Evolutionary conservation across 2,797 vertebrate genomes (phyloP).

Genomic region (Siniperca scherzeri): DNA sequence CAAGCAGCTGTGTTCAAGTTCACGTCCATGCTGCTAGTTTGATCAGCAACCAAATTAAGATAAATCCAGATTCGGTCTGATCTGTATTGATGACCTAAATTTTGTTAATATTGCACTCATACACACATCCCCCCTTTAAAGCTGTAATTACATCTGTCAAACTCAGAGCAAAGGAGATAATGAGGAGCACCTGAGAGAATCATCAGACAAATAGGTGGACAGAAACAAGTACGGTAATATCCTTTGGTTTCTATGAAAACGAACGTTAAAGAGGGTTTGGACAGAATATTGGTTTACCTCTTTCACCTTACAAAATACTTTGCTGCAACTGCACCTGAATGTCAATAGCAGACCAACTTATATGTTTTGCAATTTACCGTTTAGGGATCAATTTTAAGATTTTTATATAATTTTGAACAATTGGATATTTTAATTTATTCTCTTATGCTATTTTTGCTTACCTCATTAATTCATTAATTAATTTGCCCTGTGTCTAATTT

Average conservation of each 20-base stretch:
- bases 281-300: neutral
- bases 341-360: neutral
- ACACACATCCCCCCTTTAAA: neutral
- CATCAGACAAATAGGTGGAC: neutral
- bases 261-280: neutral
- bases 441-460: neutral
- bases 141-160: neutral
- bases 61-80: neutral
- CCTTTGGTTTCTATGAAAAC: neutral
- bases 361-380: neutral
- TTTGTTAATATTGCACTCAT: neutral
- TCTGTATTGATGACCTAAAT: neutral
- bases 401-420: neutral
- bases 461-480: neutral
- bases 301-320: neutral
- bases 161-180: neutral
- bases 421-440: neutral
- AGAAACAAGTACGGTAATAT: neutral
- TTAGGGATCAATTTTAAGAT: neutral
- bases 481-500: neutral
- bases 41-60: neutral
- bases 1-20: neutral
- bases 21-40: neutral
- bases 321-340: neutral
- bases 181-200: neutral